Base-by-base conservation (phyloP, 2,888 invertebrate species). In the Petrolisthes cinctipes region DNA sequence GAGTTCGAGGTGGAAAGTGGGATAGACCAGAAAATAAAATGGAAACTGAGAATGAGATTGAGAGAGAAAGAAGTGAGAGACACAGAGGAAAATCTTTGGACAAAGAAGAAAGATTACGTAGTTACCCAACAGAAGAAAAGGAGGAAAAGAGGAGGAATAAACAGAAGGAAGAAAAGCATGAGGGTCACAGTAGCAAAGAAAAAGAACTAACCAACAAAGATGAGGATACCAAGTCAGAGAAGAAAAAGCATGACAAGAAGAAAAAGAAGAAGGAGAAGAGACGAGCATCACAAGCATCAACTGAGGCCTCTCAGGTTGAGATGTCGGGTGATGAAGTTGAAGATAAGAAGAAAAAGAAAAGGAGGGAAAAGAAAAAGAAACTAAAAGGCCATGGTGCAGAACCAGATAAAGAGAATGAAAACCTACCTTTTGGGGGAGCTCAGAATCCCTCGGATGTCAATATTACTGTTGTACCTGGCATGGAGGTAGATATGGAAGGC, bases 211-310 rank as follows among this genome's bases (percentile, higher is more conserved):
- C 23, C 7, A 14, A n/a, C 20, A 83, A 76, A 23, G 87, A 88
- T 37, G 73, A 78, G 23, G 86, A 86, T 9, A 71, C 61, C 5
- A 88, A 84, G 66, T 14, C 54, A 51, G 87, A 88, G 20, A 88
- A 88, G 81, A 88, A 80, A 17, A 87, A 83, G 23, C 87, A 87
- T 20, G 87, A 87, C 51, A 83, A 80, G 68, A 87, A 87, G 81
- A 87, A 87, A 75, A 87, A 83, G 76, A 87, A 87, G 23, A 87
- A 87, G 57, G 84, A 87, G n/a, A 84, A 83, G 53, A 80, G 87
- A 5, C 54, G 87, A 51, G 87, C 87, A 9, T 87, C 87, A 3
- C 87, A 87, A 73, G 87, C 87, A 51, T 87, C 87, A 37, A 87
- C 87, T 9, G 87, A 87, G 37, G 80, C 81, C 17, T 84, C 84